These are phyloP conservation scores for Eupsilia transversa DNA, from an alignment of 2,888 invertebrate species.

Conservation along the genomic window DNA sequence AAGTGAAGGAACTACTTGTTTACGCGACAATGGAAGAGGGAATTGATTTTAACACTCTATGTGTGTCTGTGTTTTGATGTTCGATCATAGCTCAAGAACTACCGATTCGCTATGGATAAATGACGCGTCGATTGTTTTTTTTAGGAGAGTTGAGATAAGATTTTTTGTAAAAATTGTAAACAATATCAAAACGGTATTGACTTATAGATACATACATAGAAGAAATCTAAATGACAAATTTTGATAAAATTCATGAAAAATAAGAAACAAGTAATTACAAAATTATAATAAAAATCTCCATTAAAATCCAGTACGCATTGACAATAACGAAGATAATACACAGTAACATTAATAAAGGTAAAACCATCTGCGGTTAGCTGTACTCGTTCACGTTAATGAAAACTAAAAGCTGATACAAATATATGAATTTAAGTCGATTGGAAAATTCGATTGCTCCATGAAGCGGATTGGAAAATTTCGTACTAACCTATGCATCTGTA, in stretches of 20 bases:
- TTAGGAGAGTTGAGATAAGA: not conserved
- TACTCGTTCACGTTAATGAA: constrained; percentile 60
- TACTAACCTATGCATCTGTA: constrained; percentile 26
- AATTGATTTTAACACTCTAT: too few relatives aligned
- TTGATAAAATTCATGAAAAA: not conserved
- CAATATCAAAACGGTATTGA: not conserved
- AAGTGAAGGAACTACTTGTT: not conserved
- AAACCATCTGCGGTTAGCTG: constrained; percentile 59
- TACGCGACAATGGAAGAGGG: not conserved
- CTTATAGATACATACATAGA: too few relatives aligned
- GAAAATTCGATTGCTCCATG: constrained; percentile 53
- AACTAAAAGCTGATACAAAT: constrained; percentile 66
- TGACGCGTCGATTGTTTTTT: not conserved
- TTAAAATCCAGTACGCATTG: constrained; percentile 27
- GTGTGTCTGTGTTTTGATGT: not conserved
- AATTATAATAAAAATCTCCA: constrained; percentile 1
- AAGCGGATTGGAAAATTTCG: constrained; percentile 42
- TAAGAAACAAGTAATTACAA: not conserved
- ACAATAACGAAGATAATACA: constrained; percentile 48
- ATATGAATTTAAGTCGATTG: constrained; percentile 62
- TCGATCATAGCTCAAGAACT: not conserved
- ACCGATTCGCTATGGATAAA: not conserved
- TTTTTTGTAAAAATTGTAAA: not conserved
- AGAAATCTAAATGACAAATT: not conserved
- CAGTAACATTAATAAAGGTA: constrained; percentile 43